These are phyloP conservation scores for Drosophila mayaguana DNA, from an alignment of 2,888 invertebrate species.

Conservation along the genomic window DNA sequence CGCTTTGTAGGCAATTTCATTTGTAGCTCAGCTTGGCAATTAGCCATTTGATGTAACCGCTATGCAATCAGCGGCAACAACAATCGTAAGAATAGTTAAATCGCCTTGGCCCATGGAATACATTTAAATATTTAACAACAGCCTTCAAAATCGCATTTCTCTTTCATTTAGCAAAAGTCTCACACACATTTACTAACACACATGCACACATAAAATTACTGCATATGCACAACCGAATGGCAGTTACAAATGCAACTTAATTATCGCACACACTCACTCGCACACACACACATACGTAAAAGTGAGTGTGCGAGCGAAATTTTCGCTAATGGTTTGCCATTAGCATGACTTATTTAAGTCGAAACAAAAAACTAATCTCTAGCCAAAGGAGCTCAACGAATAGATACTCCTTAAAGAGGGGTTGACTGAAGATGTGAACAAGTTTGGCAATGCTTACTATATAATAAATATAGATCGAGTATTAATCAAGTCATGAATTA, in stretches of 20 bases:
- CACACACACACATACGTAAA: constrained; percentile 20
- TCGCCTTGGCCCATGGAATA: constrained; percentile 54
- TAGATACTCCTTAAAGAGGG: constrained; percentile 9
- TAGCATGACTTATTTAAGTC: constrained; percentile 79
- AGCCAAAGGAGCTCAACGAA: background rate
- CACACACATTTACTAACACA: constrained; percentile 26
- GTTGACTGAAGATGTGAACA: background rate
- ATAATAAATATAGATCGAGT: too few relatives aligned
- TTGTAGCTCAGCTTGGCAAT: constrained; percentile 60
- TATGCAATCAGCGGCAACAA: constrained; percentile 50
- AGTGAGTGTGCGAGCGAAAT: constrained; percentile 49
- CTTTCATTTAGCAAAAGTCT: constrained; percentile 58
- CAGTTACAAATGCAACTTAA: constrained; percentile 70
- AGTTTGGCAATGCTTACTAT: background rate
- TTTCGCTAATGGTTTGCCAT: constrained; percentile 78
- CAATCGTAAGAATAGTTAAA: constrained; percentile 38
- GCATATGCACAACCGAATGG: constrained; percentile 44
- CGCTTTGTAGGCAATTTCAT: constrained; percentile 57
- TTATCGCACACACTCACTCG: constrained; percentile 52
- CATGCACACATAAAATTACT: constrained; percentile 36
- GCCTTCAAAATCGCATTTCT: constrained; percentile 78
- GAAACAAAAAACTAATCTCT: constrained; percentile 37
- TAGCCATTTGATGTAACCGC: constrained; percentile 67
- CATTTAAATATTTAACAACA: constrained; percentile 77
- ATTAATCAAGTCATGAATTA: too few relatives aligned